Percentiles rank a stretch among this genome's conserved stretches.
These are phyloP conservation scores for Melanotaenia boesemani DNA, from an alignment of 2,797 vertebrate species.

Conservation along the genomic window DNA sequence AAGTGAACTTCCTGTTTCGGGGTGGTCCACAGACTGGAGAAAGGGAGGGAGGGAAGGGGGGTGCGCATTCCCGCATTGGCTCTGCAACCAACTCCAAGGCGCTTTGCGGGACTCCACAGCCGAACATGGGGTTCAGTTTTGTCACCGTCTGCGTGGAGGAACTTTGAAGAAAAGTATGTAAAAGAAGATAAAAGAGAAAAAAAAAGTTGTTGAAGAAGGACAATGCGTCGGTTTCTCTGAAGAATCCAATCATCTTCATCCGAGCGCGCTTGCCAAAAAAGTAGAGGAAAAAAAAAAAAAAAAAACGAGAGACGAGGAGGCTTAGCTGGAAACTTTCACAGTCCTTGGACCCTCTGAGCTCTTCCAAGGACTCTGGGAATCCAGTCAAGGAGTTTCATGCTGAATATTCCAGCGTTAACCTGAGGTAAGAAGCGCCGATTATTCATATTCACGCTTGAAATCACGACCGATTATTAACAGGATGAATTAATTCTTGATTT, in stretches of 20 bases:
- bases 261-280: conserved; percentile 66
- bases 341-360: conserved; percentile 68
- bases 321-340: conserved; percentile 82
- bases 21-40: conserved; percentile 89
- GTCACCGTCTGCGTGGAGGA: conserved; percentile 63
- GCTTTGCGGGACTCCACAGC: conserved; percentile 78
- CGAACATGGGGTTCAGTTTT: conserved; percentile 83
- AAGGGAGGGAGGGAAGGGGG: conserved; percentile 74
- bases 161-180: conserved; percentile 53
- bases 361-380: conserved; percentile 73
- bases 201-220: conserved; percentile 49
- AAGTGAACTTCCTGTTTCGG: conserved; percentile 92
- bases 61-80: conserved; percentile 84
- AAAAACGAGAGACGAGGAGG: conserved; percentile 53
- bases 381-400: conserved; percentile 78
- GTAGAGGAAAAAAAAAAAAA: conserved; percentile 5
- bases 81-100: conserved; percentile 77
- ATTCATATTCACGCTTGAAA: not conserved
- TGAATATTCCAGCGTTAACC: conserved; percentile 59
- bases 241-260: conserved; percentile 75
- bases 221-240: conserved; percentile 61
- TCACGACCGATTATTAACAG: conserved; percentile 3
- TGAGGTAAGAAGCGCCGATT: conserved; percentile 66
- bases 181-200: conserved; percentile 3
- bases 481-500: not conserved